phyloP scores from a whole-genome alignment of 1,140 invertebrate species.

The Achroia grisella region DNA sequence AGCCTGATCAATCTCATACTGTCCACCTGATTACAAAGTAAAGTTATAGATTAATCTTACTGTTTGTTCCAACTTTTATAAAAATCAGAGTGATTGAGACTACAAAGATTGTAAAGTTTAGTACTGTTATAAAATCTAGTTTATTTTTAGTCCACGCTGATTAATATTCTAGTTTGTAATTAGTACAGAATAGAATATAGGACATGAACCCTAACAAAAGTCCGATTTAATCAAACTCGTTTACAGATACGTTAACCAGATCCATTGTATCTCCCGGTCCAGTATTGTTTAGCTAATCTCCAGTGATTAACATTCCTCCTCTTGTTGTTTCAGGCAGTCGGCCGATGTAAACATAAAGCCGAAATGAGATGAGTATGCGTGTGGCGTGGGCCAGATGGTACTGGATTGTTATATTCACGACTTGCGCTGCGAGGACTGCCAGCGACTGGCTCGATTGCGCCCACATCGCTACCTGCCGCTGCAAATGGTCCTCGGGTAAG shows the following conservation, averaged over 20 bases:
- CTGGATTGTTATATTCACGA: constrained; percentile 68
- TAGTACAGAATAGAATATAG: too few relatives aligned
- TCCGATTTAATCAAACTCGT: too few relatives aligned
- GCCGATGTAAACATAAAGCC: constrained; percentile 60
- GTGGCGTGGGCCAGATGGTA: constrained; percentile 68
- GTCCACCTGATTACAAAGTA: too few relatives aligned
- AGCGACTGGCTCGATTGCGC: constrained; percentile 87
- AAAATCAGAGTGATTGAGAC: too few relatives aligned
- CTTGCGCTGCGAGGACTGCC: constrained; percentile 62
- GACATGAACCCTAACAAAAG: too few relatives aligned
- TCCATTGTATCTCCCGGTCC: constrained; percentile 20
- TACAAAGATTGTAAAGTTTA: too few relatives aligned
- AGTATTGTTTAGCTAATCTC: constrained; percentile 26
- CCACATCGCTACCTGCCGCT: constrained; percentile 83
- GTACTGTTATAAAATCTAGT: too few relatives aligned
- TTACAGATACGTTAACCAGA: constrained; percentile 9
- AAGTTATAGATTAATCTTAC: too few relatives aligned
- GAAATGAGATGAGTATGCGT: constrained; percentile 72
- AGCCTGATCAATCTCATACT: too few relatives aligned
- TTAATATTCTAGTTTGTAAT: too few relatives aligned
- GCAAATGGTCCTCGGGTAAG: constrained; percentile 92
- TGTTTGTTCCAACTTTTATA: too few relatives aligned
- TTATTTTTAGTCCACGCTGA: too few relatives aligned
- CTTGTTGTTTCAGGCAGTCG: constrained; percentile 61
- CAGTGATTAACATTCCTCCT: constrained; percentile 25